Base-by-base conservation (phyloP, 2,888 invertebrate genomes). In the Zygogramma bicolorata region DNA sequence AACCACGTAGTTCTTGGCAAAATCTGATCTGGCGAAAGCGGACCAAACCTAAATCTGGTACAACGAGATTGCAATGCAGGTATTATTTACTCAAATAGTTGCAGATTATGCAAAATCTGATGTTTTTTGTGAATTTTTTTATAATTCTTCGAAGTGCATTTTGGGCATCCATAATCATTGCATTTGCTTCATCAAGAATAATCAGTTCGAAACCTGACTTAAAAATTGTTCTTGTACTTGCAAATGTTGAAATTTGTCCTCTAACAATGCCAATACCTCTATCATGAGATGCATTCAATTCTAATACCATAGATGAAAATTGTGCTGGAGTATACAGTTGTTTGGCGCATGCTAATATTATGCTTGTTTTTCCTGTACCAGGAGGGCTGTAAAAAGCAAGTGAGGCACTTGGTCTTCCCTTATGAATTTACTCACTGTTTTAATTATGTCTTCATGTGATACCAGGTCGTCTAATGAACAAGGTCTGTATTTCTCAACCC, bases 161-260 rank as follows among this genome's bases (percentile, higher is more conserved):
- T 86, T 99, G 99, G 0, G 99, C 99, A 91, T 99, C 99, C 87
- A 95, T 95, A 0, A 99, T 99, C 99, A 99, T 99, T 0, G 98
- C 97, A 90, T 99, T 99, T 0, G 99, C 99, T 89, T 99, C 99
- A 90, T 99, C 99, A 22, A 99, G 89, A 78, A 99, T 98, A 49
- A 99, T 96, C 42, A 99, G 88, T 86, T 99, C 99, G 79, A 96
- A 97, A 0, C 97, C 96, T 60, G 94, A 93, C 87, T 94, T 96
- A 85, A 97, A 98, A 82, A 98, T 95, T 4, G 97, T 97, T 84
- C 96, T 92, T 2, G 98, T 99, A 77, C 97, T 97, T 1, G 99
- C 98, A 90, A 99, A 99, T 86, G 94, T 97, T 42, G 98, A 89
- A 80, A 99, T 96, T 86, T 96, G 95, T 0, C 96, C 96, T 79